Percentiles rank a stretch among this genome's conserved stretches.
Conservation (phyloP, 2,797 vertebrate genomes). For the Dallia pectoralis region DNA sequence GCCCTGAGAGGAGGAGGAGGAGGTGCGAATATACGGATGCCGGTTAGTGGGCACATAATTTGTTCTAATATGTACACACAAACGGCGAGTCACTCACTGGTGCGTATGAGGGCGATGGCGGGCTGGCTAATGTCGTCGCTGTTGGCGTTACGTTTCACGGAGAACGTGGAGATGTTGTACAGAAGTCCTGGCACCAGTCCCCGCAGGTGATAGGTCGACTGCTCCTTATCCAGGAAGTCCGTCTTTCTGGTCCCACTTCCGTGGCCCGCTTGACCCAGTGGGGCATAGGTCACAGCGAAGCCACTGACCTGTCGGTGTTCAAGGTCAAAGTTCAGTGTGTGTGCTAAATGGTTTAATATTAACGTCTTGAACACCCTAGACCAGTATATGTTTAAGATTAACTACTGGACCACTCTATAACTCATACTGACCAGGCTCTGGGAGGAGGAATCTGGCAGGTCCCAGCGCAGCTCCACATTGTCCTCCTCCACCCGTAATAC, state of each 20-base stretch:
- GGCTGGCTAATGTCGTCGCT: constrained; percentile 94
- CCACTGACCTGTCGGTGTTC: constrained; percentile 66
- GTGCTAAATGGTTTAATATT: neutral
- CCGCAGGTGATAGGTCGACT: constrained; percentile 83
- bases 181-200: constrained; percentile 85
- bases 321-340: neutral
- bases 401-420: neutral
- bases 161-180: constrained; percentile 97
- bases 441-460: constrained; percentile 75
- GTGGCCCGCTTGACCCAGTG: constrained; percentile 70
- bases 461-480: constrained; percentile 93
- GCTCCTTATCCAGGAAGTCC: constrained; percentile 87
- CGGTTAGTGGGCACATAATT: neutral
- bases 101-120: constrained; percentile 83
- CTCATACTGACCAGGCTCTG: constrained; percentile 71
- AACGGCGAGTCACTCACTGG: constrained; percentile 77
- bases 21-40: too few relatives aligned
- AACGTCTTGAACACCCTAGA: too few relatives aligned
- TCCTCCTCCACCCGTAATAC: constrained; percentile 91
- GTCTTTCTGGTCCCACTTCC: constrained; percentile 78
- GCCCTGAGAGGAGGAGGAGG: constrained; percentile 70
- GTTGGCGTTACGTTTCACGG: constrained; percentile 89
- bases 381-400: too few relatives aligned
- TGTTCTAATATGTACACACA: neutral
- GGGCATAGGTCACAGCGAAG: constrained; percentile 89